Base-by-base conservation (phyloP, 1,140 invertebrate genomes). In the Heliconius hewitsoni region DNA sequence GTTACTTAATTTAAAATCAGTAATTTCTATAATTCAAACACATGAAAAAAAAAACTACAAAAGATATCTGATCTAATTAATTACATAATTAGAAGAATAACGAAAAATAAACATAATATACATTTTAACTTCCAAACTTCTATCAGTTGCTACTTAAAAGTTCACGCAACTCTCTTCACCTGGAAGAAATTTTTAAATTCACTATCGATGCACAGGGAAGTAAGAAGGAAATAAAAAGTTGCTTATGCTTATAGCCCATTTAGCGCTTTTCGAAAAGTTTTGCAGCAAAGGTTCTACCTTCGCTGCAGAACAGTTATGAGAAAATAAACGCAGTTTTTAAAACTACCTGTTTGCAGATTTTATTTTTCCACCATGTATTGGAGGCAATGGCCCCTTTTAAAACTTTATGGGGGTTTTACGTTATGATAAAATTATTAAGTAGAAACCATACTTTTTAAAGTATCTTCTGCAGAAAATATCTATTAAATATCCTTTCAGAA, bases 181-280 rank as follows among this genome's bases (percentile, higher is more conserved):
- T 78, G 46, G 27, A 18, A 19, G 18, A 77, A 81, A 60, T 42
- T 55, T 80, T 80, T 82, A 77, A 83, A 80, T 83, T 81, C 80
- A 76, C 79, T 72, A 80, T 78, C 82, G 76, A 83, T 75, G 74
- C 72, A 73, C 73, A 72, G 19, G 39, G 18, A 81, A 82, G 79
- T 81, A 80, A 71, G 71, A 76, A 76, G 74, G 70, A 82, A 82
- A 82, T 82, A 82, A 82, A 75, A 83, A 71, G 50, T 78, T 78
- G 70, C 74, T 83, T 78, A 81, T 78, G 79, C 82, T 83, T 81
- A 78, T 76, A 80, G 71, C 74, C 71, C 76, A 83, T 78, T 78
- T 78, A 83, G 78, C 80, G 76, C 76, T 83, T 39, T 75, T 66
- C 46, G 73, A 80, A 82, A 82, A 70, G 76, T 82, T 82, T 50